Conservation (phyloP, 2,113 vertebrate species). For the Bungarus multicinctus region DNA sequence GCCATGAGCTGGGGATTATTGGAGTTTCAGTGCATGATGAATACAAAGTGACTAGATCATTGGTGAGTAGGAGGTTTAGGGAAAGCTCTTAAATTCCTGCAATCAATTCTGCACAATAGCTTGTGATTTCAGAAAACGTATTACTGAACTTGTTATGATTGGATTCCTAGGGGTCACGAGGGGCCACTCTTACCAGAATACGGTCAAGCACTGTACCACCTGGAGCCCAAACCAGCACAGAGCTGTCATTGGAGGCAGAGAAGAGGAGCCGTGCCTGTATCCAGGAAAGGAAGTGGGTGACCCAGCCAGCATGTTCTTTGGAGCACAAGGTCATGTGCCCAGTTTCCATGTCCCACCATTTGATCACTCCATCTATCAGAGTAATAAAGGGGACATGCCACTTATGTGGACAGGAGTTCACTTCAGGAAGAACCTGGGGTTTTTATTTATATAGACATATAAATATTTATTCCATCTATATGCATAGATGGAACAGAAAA, state of each 20-base stretch:
- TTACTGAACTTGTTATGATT: not conserved
- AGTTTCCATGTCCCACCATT: slow-evolving; percentile 59
- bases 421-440: not conserved
- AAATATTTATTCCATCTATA: not conserved
- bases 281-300: slow-evolving; percentile 55
- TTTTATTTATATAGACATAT: not conserved
- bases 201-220: slow-evolving; percentile 48
- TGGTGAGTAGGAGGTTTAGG: not conserved
- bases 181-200: slow-evolving; percentile 37
- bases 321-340: slow-evolving; percentile 24
- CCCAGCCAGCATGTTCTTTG: slow-evolving; percentile 45
- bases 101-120: not conserved
- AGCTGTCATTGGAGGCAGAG: slow-evolving; percentile 55
- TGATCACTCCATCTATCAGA: slow-evolving; percentile 49
- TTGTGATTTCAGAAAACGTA: not conserved
- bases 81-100: not conserved
- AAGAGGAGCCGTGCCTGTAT: slow-evolving; percentile 43
- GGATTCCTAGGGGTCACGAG: not conserved
- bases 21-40: not conserved
- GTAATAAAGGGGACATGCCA: not conserved
- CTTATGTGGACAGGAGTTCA: not conserved
- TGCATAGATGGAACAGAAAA: not conserved
- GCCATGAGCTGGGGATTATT: not conserved
- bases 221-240: slow-evolving; percentile 45
- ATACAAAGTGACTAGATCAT: not conserved